phyloP scores from a whole-genome alignment of 1,140 invertebrate species.

The Zaprionus gabonicus region DNA sequence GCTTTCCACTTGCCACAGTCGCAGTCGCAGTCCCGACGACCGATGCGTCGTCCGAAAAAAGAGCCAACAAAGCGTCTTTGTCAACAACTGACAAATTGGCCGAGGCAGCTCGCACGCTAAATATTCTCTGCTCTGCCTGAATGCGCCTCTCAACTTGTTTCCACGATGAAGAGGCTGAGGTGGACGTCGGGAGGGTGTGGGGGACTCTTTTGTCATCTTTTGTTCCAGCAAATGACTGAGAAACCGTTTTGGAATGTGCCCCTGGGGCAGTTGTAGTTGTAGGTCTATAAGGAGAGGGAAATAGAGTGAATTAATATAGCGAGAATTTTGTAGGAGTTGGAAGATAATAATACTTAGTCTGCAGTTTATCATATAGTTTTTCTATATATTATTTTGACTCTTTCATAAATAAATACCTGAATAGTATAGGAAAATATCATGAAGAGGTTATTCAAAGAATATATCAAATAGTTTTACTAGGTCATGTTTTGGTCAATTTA shows the following conservation, averaged over 20 bases:
- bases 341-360: not conserved
- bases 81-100: slow-evolving; percentile 77
- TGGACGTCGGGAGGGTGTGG: not conserved
- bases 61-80: slow-evolving; percentile 72
- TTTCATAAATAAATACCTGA: no score
- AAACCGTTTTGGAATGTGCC: not conserved
- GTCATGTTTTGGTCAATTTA: no score
- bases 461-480: no score
- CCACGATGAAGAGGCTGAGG: not conserved
- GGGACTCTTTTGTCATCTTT: slow-evolving; percentile 18
- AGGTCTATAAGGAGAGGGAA: not conserved
- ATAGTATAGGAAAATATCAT: no score
- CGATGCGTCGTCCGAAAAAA: slow-evolving; percentile 28
- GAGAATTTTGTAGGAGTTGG: not conserved
- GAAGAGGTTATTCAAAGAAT: no score
- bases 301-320: not conserved
- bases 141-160: not conserved
- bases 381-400: no score
- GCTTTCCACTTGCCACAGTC: slow-evolving; percentile 14
- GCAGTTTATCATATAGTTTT: no score
- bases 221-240: slow-evolving; percentile 1
- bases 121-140: slow-evolving; percentile 7
- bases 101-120: slow-evolving; percentile 51
- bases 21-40: not conserved
- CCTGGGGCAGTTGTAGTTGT: not conserved